A percentile compares a stretch with the other conserved stretches of the same genome.
Conservation (phyloP, 1,140 invertebrate genomes). For the Drosophila punjabiensis region DNA sequence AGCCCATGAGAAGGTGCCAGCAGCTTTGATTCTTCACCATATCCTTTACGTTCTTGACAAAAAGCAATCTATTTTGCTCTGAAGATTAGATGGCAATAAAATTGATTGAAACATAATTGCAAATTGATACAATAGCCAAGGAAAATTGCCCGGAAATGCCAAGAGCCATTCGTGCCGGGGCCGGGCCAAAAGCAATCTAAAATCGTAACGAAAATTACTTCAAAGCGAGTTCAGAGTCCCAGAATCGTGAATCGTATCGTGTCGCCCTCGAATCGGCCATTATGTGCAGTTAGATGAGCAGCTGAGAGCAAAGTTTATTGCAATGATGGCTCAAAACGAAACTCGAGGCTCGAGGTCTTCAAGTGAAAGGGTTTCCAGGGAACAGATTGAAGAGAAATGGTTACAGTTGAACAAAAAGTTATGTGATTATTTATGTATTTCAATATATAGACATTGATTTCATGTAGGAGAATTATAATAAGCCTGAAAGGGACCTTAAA, state of each 20-base stretch:
- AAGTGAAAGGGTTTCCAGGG: conserved; percentile 28
- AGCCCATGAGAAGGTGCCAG: neutral
- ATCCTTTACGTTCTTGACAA: conserved; percentile 1
- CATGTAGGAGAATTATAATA: neutral
- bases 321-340: conserved; percentile 1
- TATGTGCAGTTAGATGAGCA: conserved; percentile 47
- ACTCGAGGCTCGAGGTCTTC: neutral
- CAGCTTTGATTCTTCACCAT: neutral
- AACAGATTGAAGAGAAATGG: conserved; percentile 7
- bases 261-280: conserved; percentile 21
- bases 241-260: conserved; percentile 22
- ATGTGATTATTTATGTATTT: neutral
- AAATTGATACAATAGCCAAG: conserved; percentile 64
- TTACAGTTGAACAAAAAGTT: neutral
- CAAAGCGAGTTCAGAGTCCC: conserved; percentile 35
- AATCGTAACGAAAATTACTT: conserved; percentile 54
- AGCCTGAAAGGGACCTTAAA: too few species aligned
- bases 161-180: conserved; percentile 35
- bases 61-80: conserved; percentile 65
- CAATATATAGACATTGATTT: neutral
- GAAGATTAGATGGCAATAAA: conserved; percentile 57
- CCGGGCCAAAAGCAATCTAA: conserved; percentile 49
- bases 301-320: conserved; percentile 24
- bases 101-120: conserved; percentile 78
- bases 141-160: conserved; percentile 60